phyloP scores from a whole-genome alignment of 2,113 vertebrate species.

The Tyto alba region DNA sequence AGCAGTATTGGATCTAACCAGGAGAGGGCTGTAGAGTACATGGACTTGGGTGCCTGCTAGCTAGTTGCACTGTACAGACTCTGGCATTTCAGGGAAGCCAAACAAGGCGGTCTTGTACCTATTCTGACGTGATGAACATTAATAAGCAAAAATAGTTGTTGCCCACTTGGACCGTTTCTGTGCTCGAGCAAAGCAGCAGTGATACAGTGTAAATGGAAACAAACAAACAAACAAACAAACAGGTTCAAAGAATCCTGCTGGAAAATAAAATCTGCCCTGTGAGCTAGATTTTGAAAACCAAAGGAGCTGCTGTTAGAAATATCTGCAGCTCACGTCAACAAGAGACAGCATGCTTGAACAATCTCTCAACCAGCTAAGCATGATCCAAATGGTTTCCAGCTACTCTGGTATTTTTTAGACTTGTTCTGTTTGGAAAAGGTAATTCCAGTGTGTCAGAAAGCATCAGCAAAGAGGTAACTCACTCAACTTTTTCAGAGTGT shows the following conservation, averaged over 20 bases:
- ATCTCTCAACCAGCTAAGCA: neutral
- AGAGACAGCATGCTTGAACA: neutral
- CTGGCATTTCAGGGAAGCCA: neutral
- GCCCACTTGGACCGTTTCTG: neutral
- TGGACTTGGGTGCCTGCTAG: fast-evolving
- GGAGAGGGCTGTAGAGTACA: slow-evolving; percentile 40
- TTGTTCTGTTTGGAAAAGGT: neutral
- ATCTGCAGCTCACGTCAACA: neutral
- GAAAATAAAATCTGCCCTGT: neutral
- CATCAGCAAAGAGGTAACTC: neutral
- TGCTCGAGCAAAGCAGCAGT: neutral
- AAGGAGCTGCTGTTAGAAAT: neutral
- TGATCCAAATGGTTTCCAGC: neutral
- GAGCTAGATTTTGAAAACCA: neutral
- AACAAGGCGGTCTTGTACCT: fast-evolving
- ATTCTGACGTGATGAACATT: neutral
- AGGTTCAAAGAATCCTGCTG: neutral
- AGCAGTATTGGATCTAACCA: neutral
- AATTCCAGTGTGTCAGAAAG: neutral
- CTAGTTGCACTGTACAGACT: fast-evolving
- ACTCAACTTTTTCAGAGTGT: fast-evolving
- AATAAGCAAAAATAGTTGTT: neutral
- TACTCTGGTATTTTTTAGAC: neutral
- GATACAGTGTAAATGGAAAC: neutral
- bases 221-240: neutral